A percentile compares a stretch with the other conserved stretches of the same genome.
Evolutionary conservation across 2,888 invertebrate species (phyloP).

Genomic region (Nemoura dubitans): DNA sequence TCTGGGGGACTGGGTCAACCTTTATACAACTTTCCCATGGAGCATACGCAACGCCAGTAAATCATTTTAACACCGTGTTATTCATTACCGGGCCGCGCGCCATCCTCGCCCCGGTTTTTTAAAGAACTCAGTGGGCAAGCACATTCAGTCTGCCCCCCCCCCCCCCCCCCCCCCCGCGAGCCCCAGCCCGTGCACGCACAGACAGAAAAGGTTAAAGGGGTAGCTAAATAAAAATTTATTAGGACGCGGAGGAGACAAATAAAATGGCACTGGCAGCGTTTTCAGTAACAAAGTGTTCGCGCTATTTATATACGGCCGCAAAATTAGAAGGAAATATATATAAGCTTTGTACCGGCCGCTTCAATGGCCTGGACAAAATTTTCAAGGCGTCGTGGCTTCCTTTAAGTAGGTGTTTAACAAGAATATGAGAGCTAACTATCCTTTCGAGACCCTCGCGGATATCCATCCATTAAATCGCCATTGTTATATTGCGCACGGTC

Average conservation of each 20-base stretch:
- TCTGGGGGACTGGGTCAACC: conserved; percentile 42
- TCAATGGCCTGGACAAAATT: no score
- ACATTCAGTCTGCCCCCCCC: background rate
- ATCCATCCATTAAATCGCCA: background rate
- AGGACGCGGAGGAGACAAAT: background rate
- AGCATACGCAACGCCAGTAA: background rate
- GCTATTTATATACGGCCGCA: background rate
- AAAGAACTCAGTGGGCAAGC: background rate
- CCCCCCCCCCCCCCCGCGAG: background rate
- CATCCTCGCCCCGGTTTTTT: background rate
- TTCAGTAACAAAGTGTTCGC: background rate
- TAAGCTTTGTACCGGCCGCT: no score
- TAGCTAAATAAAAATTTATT: conserved; percentile 7
- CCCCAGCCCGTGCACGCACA: background rate
- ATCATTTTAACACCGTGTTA: conserved; percentile 26
- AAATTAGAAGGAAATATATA: background rate
- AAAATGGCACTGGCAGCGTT: background rate
- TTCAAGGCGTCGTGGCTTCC: background rate
- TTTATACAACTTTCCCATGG: conserved; percentile 17
- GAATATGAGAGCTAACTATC: background rate
- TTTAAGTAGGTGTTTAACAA: background rate
- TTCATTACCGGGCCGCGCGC: conserved; percentile 10
- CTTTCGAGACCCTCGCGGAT: background rate
- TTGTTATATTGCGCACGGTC: background rate
- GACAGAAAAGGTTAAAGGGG: background rate